Conservation (phyloP, 1,140 invertebrate genomes). For the Lasaia peninsularis region DNA sequence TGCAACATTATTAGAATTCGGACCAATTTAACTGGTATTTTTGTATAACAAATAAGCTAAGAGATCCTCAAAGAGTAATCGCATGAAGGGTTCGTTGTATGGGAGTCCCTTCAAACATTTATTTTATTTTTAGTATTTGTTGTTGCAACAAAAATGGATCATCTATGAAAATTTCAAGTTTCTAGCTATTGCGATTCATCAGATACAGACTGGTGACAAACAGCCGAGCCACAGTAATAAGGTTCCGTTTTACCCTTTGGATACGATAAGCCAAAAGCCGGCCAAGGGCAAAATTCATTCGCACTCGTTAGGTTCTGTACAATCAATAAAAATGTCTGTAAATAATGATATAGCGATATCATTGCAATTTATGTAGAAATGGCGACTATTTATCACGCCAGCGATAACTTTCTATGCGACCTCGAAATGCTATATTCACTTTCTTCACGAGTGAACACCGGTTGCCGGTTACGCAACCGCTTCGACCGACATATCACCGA, state of each 20-base stretch:
- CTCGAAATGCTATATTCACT: constrained; percentile 75
- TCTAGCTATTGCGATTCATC: no score
- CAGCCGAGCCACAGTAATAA: no score
- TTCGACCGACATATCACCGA: constrained; percentile 61
- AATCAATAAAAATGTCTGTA: neutral
- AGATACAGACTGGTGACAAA: no score
- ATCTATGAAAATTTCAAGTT: no score
- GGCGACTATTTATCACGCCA: constrained; percentile 21
- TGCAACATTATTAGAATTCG: constrained; percentile 57
- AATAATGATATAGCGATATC: neutral
- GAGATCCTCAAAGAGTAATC: no score
- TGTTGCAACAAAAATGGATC: no score
- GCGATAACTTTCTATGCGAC: constrained; percentile 72
- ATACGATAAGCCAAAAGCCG: no score
- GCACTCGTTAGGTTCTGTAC: no score
- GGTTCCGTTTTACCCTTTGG: no score
- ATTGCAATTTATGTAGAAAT: neutral
- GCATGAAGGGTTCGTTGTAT: no score
- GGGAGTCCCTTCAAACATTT: neutral
- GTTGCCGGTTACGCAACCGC: constrained; percentile 72
- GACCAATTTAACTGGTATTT: constrained; percentile 16
- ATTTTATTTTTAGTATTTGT: no score
- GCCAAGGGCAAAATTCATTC: neutral
- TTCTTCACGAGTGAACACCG: constrained; percentile 68
- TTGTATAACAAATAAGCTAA: constrained; percentile 15